A percentile compares a stretch with the other conserved stretches of the same genome.
phyloP scores from a whole-genome alignment of 2,113 vertebrate species.

The Neoarius graeffei region DNA sequence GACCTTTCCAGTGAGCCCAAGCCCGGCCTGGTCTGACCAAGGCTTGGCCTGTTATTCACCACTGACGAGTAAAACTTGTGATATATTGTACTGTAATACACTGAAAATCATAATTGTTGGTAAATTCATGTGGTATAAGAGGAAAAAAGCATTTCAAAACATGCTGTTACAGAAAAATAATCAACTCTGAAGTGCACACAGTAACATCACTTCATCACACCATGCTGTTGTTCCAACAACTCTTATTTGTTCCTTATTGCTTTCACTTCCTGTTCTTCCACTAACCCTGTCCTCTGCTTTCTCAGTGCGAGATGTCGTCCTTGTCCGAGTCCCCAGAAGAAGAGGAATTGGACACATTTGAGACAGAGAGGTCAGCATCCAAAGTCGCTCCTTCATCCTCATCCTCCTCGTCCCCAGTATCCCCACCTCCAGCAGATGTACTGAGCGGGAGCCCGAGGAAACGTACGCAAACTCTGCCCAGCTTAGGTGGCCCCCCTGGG shows the following conservation, averaged over 20 bases:
- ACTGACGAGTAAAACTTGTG: neutral
- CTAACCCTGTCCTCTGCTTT: neutral
- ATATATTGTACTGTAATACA: neutral
- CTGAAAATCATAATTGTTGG: neutral
- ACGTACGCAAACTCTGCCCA: conserved; percentile 90
- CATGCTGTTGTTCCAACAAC: neutral
- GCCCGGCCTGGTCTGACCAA: too few relatives aligned
- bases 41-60: too few relatives aligned
- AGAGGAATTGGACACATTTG: conserved; percentile 64
- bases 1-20: too few relatives aligned
- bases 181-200: neutral
- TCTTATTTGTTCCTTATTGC: neutral
- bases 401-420: conserved; percentile 27
- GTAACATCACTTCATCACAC: neutral
- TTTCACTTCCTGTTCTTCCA: neutral
- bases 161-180: neutral
- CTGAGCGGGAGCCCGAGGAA: conserved; percentile 78
- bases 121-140: neutral
- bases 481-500: conserved; percentile 68
- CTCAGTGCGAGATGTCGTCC: conserved; percentile 64
- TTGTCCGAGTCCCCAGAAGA: conserved; percentile 73
- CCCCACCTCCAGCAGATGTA: conserved; percentile 46
- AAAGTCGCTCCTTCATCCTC: neutral
- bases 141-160: neutral
- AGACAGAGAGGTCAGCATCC: conserved; percentile 39